Conservation (phyloP, 53 echinoderm and acorn worm species). For the Echinometra lucunter region DNA sequence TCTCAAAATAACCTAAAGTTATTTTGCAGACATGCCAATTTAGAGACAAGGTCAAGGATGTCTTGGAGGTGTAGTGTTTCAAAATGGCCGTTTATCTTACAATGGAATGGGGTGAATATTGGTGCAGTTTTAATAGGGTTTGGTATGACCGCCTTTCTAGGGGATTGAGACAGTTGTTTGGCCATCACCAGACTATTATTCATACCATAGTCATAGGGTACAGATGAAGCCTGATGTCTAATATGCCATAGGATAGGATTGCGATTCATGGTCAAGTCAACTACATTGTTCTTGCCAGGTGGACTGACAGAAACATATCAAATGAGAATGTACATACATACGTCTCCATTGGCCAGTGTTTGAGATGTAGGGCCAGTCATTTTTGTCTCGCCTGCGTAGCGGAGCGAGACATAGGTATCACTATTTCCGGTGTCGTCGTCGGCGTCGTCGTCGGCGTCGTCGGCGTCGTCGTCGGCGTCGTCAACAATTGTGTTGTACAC, state of each 20-base stretch:
- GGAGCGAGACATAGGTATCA: no score
- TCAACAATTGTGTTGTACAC: no score
- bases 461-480: no score
- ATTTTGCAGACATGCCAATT: neutral
- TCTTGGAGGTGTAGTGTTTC: neutral
- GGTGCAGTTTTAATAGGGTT: neutral
- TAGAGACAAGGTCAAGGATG: conserved; percentile 13
- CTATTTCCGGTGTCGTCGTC: no score
- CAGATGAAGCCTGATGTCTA: conserved; percentile 10
- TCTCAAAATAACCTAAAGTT: neutral
- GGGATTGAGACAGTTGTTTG: neutral
- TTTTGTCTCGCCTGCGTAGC: no score
- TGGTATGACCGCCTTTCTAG: neutral
- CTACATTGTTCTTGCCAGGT: neutral
- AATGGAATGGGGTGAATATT: neutral
- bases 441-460: no score
- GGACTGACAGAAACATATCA: no score
- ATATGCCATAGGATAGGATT: neutral
- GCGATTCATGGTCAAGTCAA: neutral
- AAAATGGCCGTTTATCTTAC: neutral
- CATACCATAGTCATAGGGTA: conserved; percentile 19
- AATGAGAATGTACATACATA: no score
- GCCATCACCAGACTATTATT: conserved; percentile 5
- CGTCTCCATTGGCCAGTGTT: no score
- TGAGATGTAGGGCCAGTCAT: no score